Evolutionary conservation across 1,140 invertebrate species (phyloP).

Genomic region (Heliothis subflexa): DNA sequence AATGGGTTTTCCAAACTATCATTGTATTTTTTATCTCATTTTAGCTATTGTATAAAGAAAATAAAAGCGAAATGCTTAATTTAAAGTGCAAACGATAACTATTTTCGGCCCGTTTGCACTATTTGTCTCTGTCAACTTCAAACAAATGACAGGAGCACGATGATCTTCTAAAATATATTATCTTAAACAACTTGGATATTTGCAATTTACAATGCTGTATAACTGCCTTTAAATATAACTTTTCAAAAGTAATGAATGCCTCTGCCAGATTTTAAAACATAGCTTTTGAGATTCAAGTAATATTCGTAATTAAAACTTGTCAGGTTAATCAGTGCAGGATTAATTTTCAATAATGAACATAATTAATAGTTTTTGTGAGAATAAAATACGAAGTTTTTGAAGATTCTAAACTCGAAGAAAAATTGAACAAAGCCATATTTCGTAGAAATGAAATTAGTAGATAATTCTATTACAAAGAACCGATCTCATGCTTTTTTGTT

Average conservation of each 20-base stretch:
- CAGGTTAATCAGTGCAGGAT: neutral
- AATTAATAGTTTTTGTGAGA: neutral
- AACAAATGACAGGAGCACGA: neutral
- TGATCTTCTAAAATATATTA: neutral
- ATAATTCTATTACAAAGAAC: too few relatives aligned
- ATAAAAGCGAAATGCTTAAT: neutral
- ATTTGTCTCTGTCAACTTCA: neutral
- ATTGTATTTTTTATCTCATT: conserved; percentile 2
- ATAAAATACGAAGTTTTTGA: neutral
- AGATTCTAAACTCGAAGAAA: neutral
- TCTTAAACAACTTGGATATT: too few relatives aligned
- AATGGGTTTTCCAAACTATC: conserved; percentile 20
- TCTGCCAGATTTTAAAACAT: neutral
- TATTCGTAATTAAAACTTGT: neutral
- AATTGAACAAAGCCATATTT: neutral
- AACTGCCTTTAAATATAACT: too few relatives aligned
- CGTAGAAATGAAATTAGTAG: too few relatives aligned
- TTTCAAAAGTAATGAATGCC: neutral
- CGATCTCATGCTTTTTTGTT: too few relatives aligned
- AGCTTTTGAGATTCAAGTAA: neutral
- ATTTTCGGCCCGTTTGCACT: neutral
- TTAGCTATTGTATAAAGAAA: neutral
- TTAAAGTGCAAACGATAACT: too few relatives aligned
- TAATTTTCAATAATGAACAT: neutral
- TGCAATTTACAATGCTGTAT: too few relatives aligned